Conservation (phyloP, 2,797 vertebrate species). For the Darevskia mixta region DNA sequence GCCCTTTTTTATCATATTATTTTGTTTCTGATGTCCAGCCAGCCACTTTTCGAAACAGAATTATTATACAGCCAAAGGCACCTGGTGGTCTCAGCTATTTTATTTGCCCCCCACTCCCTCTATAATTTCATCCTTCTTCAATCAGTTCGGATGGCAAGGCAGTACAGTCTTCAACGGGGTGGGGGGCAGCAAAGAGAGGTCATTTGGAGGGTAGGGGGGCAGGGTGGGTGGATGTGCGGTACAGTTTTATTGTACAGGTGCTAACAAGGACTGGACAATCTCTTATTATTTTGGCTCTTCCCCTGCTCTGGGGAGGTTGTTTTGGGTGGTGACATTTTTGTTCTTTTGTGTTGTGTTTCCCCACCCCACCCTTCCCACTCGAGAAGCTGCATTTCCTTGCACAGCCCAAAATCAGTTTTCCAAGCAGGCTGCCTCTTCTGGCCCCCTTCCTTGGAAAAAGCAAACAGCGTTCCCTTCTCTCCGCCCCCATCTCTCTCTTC, state of each 20-base stretch:
- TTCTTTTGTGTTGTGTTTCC: constrained; percentile 79
- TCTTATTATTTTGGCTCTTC: constrained; percentile 62
- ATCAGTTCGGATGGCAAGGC: constrained; percentile 36
- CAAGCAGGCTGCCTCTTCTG: background rate
- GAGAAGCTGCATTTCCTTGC: constrained; percentile 57
- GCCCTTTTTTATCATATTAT: constrained; percentile 29
- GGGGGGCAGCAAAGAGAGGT: constrained; percentile 24
- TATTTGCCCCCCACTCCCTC: background rate
- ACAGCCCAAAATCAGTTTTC: background rate
- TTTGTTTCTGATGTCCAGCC: constrained; percentile 9
- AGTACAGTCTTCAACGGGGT: background rate
- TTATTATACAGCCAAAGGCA: constrained; percentile 11
- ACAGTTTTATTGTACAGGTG: constrained; percentile 99
- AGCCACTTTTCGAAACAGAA: background rate
- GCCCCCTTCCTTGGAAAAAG: constrained; percentile 41
- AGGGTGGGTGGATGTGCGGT: constrained; percentile 71
- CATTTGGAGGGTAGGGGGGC: constrained; percentile 42
- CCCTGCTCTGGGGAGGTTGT: constrained; percentile 51
- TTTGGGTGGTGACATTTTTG: constrained; percentile 63
- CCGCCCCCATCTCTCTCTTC: constrained; percentile 22
- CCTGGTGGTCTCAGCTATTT: background rate
- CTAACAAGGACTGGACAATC: constrained; percentile 85
- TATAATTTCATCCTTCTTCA: constrained; percentile 10
- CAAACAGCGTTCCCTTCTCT: constrained; percentile 22
- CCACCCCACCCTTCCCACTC: constrained; percentile 38